Percentiles rank a stretch among this genome's conserved stretches.
These are phyloP conservation scores for Syngnathus floridae DNA, from an alignment of 2,113 vertebrate genomes.

Conservation along the genomic window DNA sequence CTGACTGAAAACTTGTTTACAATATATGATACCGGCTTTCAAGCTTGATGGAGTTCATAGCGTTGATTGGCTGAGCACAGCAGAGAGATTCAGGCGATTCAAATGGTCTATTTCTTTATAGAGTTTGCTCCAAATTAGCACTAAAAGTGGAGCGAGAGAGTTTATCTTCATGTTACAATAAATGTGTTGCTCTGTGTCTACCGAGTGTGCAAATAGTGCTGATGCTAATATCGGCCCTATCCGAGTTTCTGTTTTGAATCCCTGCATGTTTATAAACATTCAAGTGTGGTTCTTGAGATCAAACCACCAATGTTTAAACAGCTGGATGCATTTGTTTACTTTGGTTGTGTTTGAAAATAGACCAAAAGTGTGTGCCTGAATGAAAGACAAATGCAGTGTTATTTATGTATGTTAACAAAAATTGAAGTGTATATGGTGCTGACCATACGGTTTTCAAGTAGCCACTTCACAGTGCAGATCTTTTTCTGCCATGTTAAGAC, in stretches of 20 bases:
- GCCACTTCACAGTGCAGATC: too few relatives aligned
- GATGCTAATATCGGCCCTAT: neutral
- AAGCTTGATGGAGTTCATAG: neutral
- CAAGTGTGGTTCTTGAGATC: too few relatives aligned
- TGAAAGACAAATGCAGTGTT: neutral
- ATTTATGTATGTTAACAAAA: too few relatives aligned
- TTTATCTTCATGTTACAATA: neutral
- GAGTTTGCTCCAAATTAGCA: neutral
- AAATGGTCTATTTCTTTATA: neutral
- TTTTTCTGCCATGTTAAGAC: too few relatives aligned
- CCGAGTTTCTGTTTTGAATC: too few relatives aligned
- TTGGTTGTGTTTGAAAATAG: too few relatives aligned
- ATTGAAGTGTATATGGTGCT: too few relatives aligned
- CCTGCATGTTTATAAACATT: too few relatives aligned
- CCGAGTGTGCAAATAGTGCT: neutral
- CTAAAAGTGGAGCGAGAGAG: neutral
- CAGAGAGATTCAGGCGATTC: neutral
- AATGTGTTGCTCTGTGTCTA: neutral
- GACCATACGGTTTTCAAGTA: too few relatives aligned
- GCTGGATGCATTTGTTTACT: too few relatives aligned
- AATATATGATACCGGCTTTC: neutral
- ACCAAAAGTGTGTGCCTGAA: too few relatives aligned
- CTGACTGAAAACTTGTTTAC: neutral
- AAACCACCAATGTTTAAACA: too few relatives aligned
- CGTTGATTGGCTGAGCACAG: neutral